A percentile compares a stretch with the other conserved stretches of the same genome.
Conservation (phyloP, 2,797 vertebrate species). For the Sebastes dallii region DNA sequence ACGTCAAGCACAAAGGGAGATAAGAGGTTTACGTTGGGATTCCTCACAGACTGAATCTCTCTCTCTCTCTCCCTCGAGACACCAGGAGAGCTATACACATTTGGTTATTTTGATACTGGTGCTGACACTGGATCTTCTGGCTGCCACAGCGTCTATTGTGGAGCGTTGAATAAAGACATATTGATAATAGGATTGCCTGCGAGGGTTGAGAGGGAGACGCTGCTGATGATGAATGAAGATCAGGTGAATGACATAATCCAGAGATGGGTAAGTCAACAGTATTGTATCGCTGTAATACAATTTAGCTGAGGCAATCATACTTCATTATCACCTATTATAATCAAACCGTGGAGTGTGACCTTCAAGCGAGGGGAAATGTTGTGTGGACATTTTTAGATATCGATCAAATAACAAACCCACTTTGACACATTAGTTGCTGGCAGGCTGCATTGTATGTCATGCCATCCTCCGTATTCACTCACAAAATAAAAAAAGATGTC, state of each 20-base stretch:
- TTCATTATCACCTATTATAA: neutral
- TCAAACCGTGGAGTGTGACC: neutral
- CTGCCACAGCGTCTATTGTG: slow-evolving; percentile 12
- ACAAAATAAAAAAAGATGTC: neutral
- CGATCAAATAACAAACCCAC: neutral
- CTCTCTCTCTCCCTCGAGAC: slow-evolving; percentile 45
- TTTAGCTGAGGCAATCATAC: neutral
- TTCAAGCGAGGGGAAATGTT: neutral
- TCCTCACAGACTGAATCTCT: slow-evolving; percentile 45
- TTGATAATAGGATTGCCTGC: slow-evolving; percentile 52
- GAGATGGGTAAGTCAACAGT: slow-evolving; percentile 89
- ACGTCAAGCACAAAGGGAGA: slow-evolving; percentile 68
- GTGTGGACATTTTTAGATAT: neutral
- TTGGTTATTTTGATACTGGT: slow-evolving; percentile 22
- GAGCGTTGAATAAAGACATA: slow-evolving; percentile 9
- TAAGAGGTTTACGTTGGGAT: slow-evolving; percentile 80
- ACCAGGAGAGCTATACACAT: slow-evolving; percentile 12
- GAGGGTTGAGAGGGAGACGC: slow-evolving; percentile 14
- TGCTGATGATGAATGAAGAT: slow-evolving; percentile 82
- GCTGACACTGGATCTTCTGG: slow-evolving; percentile 12
- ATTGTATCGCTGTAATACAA: neutral
- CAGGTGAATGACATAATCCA: slow-evolving; percentile 87
- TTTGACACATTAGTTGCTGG: neutral
- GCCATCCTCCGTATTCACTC: neutral
- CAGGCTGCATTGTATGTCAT: neutral